These are phyloP conservation scores for Zygothrica quintamaculata DNA, from an alignment of 2,888 invertebrate genomes.

Conservation along the genomic window DNA sequence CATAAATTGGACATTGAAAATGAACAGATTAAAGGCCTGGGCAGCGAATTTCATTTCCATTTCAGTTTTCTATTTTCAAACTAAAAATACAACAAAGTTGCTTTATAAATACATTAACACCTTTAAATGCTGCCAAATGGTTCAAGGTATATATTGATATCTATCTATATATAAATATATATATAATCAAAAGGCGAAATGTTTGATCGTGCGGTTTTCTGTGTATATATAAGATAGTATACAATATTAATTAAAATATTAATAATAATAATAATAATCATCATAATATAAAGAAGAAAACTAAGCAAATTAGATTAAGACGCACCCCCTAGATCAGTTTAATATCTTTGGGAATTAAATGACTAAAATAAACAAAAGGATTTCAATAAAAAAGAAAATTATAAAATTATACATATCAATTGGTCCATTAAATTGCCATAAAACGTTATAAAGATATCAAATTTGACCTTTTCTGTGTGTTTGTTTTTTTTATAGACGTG, in stretches of 20 bases:
- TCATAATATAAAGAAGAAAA: constrained; percentile 36
- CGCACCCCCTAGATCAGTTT: constrained; percentile 14
- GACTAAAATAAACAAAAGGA: constrained; percentile 39
- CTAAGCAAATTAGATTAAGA: constrained; percentile 24
- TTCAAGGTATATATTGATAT: constrained; percentile 17
- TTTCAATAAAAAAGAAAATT: constrained; percentile 43
- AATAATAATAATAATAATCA: no score
- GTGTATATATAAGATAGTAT: constrained; percentile 7
- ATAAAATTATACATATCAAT: constrained; percentile 30
- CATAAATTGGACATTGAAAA: constrained; percentile 73
- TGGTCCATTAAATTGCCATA: constrained; percentile 1
- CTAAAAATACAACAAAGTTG: constrained; percentile 71
- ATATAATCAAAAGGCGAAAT: background rate
- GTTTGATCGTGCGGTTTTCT: constrained; percentile 4
- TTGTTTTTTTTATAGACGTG: no score
- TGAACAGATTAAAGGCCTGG: constrained; percentile 71
- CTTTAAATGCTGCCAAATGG: constrained; percentile 59
- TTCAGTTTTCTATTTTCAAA: constrained; percentile 26
- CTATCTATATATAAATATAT: constrained; percentile 13
- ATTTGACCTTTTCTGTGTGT: no score
- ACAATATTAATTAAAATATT: constrained; percentile 43
- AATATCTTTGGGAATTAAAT: constrained; percentile 14
- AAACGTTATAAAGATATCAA: background rate
- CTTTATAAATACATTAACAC: constrained; percentile 79
- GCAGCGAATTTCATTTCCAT: constrained; percentile 35